These are phyloP conservation scores for Pasiphila rectangulata DNA, from an alignment of 2,888 invertebrate genomes.

Conservation along the genomic window DNA sequence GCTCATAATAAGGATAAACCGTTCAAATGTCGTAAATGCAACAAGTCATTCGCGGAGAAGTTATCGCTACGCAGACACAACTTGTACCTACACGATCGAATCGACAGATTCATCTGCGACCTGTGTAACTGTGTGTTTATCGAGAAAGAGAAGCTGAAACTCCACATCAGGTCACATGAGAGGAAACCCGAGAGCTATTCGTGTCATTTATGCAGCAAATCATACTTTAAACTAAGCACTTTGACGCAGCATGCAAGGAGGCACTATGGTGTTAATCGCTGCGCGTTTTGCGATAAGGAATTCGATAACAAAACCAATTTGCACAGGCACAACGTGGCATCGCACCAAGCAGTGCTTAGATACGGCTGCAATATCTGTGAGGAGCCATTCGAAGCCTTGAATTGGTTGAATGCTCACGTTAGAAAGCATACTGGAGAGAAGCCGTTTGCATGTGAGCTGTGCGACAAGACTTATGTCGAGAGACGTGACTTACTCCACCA, in stretches of 20 bases:
- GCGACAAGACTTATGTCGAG: conserved; percentile 1
- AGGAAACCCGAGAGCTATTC: conserved; percentile 20
- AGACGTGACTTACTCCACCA: conserved; percentile 1
- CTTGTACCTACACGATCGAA: background rate
- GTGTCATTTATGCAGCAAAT: conserved; percentile 20
- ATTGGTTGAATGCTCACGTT: conserved; percentile 7
- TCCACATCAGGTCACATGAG: conserved; percentile 25
- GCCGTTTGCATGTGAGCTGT: conserved; percentile 3
- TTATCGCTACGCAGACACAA: background rate
- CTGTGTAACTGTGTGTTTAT: background rate
- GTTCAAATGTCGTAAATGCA: background rate
- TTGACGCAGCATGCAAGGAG: conserved; percentile 2
- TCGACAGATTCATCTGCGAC: background rate
- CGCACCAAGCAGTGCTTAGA: background rate
- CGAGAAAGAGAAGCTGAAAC: conserved; percentile 2
- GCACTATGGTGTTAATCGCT: background rate
- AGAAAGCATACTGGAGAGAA: conserved; percentile 5
- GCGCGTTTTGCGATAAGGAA: background rate
- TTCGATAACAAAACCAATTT: background rate
- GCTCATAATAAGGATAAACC: background rate
- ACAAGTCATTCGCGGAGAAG: background rate
- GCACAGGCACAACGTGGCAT: background rate
- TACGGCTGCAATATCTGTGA: conserved; percentile 6
- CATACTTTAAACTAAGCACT: conserved; percentile 1
- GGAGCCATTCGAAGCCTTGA: background rate